Evolutionary conservation across 2,113 vertebrate genomes (phyloP), one percentile per base, ranked within the genome.

Genomic region (Tinamus guttatus): DNA sequence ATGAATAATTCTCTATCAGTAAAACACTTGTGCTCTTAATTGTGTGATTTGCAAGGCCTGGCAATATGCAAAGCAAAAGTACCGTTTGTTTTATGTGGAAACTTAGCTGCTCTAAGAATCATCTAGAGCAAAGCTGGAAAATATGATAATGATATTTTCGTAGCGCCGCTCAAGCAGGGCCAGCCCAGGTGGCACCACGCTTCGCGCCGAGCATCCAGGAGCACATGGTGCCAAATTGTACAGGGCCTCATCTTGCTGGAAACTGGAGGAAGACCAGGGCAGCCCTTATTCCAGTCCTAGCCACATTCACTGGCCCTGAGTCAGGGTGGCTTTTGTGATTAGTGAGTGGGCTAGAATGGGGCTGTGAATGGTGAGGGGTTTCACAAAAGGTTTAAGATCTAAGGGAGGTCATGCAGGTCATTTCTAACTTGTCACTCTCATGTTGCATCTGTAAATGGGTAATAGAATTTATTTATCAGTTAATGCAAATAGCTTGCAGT

Each of bases 51-150:
- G 76, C 65, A 71, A 60, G 95, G 79, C 69, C 89, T 96, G 87
- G 89, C 60, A 90, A 69, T 7, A 47, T 13, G 45, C 32, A 36
- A 67, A 86, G 68, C 45, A 89, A 54, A 83, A 73, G 38, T 40
- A 19, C 65, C 73, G 6, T 81, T 92, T 91, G 47, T 80, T 93
- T 96, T 86, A 90, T 91, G 69, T 94, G 96, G 94, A 97, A 97
- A 97, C 79, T 90, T 81, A 85, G 76, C 92, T 82, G 76, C 89
- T 94, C 58, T 58, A 52, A 70, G 65, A 69, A 94, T 91, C 90
- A 71, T 77, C 89, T 71, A 0, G 3, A 71, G 63, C 51, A 70
- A 81, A 79, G 85, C 73, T 95, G 96, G 95, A 96, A 97, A 96
- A 94, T 94, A 71, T 90, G 93, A 84, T 83, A 34, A 76, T 52